Conservation (phyloP, 2,113 vertebrate species). For the Nibea coibor region DNA sequence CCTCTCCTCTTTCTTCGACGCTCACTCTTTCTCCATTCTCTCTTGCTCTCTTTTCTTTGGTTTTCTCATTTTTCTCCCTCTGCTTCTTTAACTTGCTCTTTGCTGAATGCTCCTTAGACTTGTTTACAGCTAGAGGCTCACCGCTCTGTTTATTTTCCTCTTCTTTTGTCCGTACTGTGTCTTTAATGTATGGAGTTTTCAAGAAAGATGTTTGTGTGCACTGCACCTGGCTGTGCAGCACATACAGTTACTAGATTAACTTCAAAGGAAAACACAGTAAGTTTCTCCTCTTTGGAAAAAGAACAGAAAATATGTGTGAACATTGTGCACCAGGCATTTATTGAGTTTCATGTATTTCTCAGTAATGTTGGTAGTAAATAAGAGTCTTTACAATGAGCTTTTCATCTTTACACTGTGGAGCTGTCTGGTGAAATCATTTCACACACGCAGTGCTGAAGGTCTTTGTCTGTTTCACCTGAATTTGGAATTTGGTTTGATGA, state of each 20-base stretch:
- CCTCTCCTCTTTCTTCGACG: conserved; percentile 20
- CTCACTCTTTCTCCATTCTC: conserved; percentile 5
- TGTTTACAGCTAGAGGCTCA: conserved; percentile 6
- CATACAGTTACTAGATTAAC: background rate
- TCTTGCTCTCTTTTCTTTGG: background rate
- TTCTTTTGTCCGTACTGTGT: background rate
- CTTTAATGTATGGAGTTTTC: background rate
- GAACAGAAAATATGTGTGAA: too few relatives aligned
- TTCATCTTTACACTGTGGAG: background rate
- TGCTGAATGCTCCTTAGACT: background rate
- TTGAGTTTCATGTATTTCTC: background rate
- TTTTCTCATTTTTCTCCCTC: conserved; percentile 25
- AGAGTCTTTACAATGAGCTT: background rate
- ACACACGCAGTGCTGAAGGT: background rate
- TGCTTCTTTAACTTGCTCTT: conserved; percentile 1
- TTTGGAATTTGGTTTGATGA: background rate
- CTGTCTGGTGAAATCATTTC: background rate
- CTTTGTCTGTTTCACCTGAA: conserved; percentile 1
- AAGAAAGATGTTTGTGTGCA: background rate
- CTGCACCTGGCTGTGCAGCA: background rate
- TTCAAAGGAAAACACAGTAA: background rate
- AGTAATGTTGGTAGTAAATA: background rate
- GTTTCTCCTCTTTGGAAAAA: background rate
- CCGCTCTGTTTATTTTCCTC: background rate
- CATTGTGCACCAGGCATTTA: background rate